Evolutionary conservation across 1,140 invertebrate genomes (phyloP).

Genomic region (Diorhabda elongata): DNA sequence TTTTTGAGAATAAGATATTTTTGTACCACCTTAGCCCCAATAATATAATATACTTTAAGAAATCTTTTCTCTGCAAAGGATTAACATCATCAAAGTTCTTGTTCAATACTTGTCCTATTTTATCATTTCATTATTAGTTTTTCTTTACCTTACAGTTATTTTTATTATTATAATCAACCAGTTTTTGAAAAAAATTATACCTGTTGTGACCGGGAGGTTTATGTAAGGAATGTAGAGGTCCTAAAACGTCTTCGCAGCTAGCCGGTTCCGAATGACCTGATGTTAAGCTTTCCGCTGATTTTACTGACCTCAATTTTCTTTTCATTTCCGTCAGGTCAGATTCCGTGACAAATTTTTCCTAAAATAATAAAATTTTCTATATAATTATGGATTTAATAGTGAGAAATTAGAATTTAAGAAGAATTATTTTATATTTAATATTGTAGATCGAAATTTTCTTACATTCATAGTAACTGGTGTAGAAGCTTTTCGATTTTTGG

Average conservation of each 20-base stretch:
- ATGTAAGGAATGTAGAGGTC: slow-evolving; percentile 47
- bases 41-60: too few species aligned
- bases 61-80: too few species aligned
- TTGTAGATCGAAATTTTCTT: slow-evolving; percentile 7
- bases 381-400: not conserved
- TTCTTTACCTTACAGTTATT: not conserved
- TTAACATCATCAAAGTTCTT: too few species aligned
- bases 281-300: slow-evolving; percentile 65
- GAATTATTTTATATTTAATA: not conserved
- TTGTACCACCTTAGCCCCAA: too few species aligned
- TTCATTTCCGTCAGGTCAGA: slow-evolving; percentile 45
- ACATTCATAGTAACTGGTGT: slow-evolving; percentile 38
- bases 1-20: too few species aligned
- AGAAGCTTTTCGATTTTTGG: slow-evolving; percentile 40
- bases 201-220: slow-evolving; percentile 55
- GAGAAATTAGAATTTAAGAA: not conserved
- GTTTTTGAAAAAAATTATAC: slow-evolving; percentile 15
- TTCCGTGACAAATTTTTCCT: slow-evolving; percentile 48
- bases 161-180: not conserved
- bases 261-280: slow-evolving; percentile 51
- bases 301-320: slow-evolving; percentile 61
- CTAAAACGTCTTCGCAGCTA: slow-evolving; percentile 45
- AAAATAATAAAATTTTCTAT: slow-evolving; percentile 15
- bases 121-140: too few species aligned
- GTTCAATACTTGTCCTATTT: too few species aligned